A percentile compares a stretch with the other conserved stretches of the same genome.
These are phyloP conservation scores for Aulostomus chinensis DNA, from an alignment of 2,797 vertebrate genomes.

Conservation along the genomic window DNA sequence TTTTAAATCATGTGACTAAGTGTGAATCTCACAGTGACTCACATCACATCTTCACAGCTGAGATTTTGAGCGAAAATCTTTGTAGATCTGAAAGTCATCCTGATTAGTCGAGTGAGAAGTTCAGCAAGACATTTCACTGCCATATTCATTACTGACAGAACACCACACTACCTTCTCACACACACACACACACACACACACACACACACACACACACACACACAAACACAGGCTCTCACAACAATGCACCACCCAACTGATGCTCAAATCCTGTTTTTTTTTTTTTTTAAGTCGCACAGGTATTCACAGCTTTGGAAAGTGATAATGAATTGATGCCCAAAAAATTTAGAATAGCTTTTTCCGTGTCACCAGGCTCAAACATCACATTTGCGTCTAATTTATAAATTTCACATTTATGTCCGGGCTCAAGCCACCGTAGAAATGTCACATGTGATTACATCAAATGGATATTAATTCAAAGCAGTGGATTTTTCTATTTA, in stretches of 20 bases:
- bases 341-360: slow-evolving; percentile 51
- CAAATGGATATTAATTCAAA: slow-evolving; percentile 63
- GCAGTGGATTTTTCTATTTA: slow-evolving; percentile 66
- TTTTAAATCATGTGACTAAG: no score
- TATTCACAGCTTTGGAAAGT: slow-evolving; percentile 64
- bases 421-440: slow-evolving; percentile 9
- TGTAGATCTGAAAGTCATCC: no score
- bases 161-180: no score
- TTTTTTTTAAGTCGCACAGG: slow-evolving; percentile 56
- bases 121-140: slow-evolving; percentile 35
- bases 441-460: slow-evolving; percentile 54
- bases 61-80: no score
- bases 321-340: slow-evolving; percentile 66
- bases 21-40: no score
- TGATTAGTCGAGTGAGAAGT: slow-evolving; percentile 31
- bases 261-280: slow-evolving; percentile 33
- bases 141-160: slow-evolving; percentile 38
- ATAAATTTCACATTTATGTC: slow-evolving; percentile 25
- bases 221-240: slow-evolving; percentile 46
- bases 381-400: slow-evolving; percentile 2
- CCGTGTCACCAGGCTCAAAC: slow-evolving; percentile 3
- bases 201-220: background rate
- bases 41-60: no score
- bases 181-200: no score
- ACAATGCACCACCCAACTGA: slow-evolving; percentile 26